These are phyloP conservation scores for Baronia brevicornis DNA, from an alignment of 2,888 invertebrate species.

Conservation along the genomic window DNA sequence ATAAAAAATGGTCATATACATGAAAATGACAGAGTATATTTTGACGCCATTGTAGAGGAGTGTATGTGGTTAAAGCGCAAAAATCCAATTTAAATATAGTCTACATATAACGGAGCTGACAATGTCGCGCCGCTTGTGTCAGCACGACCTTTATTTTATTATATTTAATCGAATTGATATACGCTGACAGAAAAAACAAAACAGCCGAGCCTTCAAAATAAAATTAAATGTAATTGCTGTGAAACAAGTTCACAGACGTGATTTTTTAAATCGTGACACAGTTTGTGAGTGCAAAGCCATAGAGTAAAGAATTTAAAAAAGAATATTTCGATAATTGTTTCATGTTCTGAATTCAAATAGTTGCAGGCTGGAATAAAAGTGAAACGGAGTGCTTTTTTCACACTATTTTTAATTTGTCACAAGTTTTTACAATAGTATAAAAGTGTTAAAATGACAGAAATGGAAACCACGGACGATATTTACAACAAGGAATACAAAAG, in stretches of 20 bases:
- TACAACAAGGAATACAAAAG: constrained; percentile 83
- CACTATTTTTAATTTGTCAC: too few relatives aligned
- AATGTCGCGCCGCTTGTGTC: constrained; percentile 57
- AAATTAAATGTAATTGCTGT: neutral
- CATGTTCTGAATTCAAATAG: neutral
- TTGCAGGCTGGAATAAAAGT: neutral
- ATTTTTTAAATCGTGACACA: constrained; percentile 1
- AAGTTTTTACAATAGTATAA: neutral
- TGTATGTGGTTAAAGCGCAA: constrained; percentile 33
- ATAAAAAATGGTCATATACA: too few relatives aligned
- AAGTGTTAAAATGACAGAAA: constrained; percentile 36
- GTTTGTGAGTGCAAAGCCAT: too few relatives aligned
- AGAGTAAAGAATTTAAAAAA: too few relatives aligned
- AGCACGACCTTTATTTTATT: constrained; percentile 24
- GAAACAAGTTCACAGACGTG: constrained; percentile 1
- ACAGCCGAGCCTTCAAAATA: constrained; percentile 1
- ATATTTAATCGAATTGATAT: too few relatives aligned
- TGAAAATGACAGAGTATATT: too few relatives aligned
- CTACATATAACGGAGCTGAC: constrained; percentile 57
- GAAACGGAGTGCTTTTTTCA: too few relatives aligned
- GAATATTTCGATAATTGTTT: neutral
- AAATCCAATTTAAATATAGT: constrained; percentile 52
- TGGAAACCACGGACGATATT: constrained; percentile 45
- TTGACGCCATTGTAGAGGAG: constrained; percentile 38
- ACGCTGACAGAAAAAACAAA: constrained; percentile 28